Evolutionary conservation across 2,797 vertebrate genomes (phyloP).

Genomic region (Margarornis squamiger): DNA sequence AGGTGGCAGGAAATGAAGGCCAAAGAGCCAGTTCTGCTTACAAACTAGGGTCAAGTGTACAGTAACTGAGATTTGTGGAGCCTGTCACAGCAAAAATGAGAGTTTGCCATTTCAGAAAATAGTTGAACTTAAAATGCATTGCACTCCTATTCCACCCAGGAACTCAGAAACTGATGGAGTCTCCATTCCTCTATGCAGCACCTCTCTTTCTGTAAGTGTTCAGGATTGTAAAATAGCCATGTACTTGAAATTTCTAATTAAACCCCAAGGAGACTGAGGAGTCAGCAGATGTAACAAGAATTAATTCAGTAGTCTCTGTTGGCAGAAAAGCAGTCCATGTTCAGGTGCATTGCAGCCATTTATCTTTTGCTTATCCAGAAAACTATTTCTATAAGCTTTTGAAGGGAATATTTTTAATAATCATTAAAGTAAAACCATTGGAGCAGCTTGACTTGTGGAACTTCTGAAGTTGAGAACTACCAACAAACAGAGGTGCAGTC

Average conservation of each 20-base stretch:
- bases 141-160: not conserved
- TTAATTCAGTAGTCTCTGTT: not conserved
- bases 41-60: not conserved
- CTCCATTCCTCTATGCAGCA: not conserved
- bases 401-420: not conserved
- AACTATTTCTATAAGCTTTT: not conserved
- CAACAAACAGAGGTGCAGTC: not conserved
- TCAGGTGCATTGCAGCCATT: not conserved
- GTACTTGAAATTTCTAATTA: not conserved
- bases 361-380: not conserved
- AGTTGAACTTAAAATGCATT: not conserved
- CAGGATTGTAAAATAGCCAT: not conserved
- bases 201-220: not conserved
- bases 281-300: not conserved
- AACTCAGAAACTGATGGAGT: not conserved
- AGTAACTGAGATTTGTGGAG: not conserved
- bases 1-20: not conserved
- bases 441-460: not conserved
- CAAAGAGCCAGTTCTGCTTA: not conserved
- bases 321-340: not conserved
- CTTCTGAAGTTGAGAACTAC: not conserved
- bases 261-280: not conserved
- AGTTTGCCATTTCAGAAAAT: not conserved
- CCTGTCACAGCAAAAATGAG: not conserved
- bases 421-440: conserved; percentile 11